Base-by-base conservation (phyloP, 2,797 vertebrate species). In the Morus bassanus region DNA sequence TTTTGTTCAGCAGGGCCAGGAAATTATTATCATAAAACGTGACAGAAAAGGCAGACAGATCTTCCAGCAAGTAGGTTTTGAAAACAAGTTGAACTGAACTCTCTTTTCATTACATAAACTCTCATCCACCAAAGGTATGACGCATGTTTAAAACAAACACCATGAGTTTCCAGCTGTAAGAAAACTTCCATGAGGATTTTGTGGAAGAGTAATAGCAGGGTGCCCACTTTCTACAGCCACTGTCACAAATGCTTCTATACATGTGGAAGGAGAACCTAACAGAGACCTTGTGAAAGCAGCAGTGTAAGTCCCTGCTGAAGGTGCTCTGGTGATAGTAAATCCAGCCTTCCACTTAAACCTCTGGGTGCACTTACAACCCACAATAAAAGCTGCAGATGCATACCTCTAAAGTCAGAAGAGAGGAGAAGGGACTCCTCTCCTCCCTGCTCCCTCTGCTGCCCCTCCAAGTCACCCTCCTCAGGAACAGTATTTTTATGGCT, bases 51-150 rank as follows among this genome's bases (percentile, higher is more conserved):
- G 18, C 0, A 2, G 48, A 45, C 10, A 95, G 45, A 39, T 24
- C 22, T 78, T 85, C 35, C 84, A 85, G 85, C 33, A 95, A 94
- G 63, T 37, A 91, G 41, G 45, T 88, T 88, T 69, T 95, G 89
- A 93, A 92, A 97, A n/a, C 28, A 64, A 81, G 46, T 83, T 74
- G 65, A 96, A 90, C 46, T 67, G 85, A 89, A 73, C 33, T 24
- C 74, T 45, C 43, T 93, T 97, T 89, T 95, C 43, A 31, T 86
- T 82, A 51, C 28, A 28, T 45, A 70, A 92, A 48, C 39, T 53
- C 91, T 56, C 25, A 73, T 33, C 46, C 72, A 75, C 79, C 76
- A 91, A 93, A 95, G 27, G 10, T 51, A 54, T 31, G 9, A 64
- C 2, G 10, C 6, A 7, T 28, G 19, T 77, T 91, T 80, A 93